Evolutionary conservation across 2,888 invertebrate genomes (phyloP).

Genomic region (Acleris sparsana): DNA sequence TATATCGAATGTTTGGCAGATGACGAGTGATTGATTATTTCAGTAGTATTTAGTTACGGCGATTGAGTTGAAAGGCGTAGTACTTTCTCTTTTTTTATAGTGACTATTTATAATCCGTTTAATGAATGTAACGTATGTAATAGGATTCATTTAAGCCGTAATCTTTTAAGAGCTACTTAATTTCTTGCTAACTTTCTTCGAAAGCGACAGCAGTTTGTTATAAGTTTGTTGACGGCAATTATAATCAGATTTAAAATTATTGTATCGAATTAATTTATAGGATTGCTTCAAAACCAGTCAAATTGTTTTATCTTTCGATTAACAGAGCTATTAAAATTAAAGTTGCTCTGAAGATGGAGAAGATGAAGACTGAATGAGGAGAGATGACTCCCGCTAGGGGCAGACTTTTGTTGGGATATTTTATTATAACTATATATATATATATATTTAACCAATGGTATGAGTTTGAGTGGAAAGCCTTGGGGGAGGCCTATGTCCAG

Average conservation of each 20-base stretch:
- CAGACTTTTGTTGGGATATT: too few relatives aligned
- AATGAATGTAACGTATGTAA: constrained; percentile 29
- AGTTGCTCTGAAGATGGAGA: too few relatives aligned
- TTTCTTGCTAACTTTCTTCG: constrained; percentile 25
- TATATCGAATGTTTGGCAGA: constrained; percentile 35
- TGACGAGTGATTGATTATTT: constrained; percentile 34
- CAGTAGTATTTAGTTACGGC: constrained; percentile 30
- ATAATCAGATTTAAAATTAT: not conserved
- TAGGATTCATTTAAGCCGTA: constrained; percentile 28
- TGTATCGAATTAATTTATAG: not conserved
- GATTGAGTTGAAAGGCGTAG: constrained; percentile 37
- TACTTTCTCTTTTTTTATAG: constrained; percentile 37
- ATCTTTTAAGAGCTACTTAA: constrained; percentile 1
- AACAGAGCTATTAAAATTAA: too few relatives aligned
- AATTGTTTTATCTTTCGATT: too few relatives aligned
- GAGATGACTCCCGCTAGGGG: too few relatives aligned
- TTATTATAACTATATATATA: too few relatives aligned
- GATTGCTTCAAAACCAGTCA: too few relatives aligned
- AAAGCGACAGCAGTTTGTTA: not conserved
- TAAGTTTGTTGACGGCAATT: not conserved
- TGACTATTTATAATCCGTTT: constrained; percentile 30
- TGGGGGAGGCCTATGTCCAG: too few relatives aligned
- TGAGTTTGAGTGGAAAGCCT: too few relatives aligned
- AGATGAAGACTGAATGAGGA: too few relatives aligned
- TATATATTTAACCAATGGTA: too few relatives aligned